Base-by-base conservation (phyloP, 2,113 vertebrate genomes). In the Columba janthina region DNA sequence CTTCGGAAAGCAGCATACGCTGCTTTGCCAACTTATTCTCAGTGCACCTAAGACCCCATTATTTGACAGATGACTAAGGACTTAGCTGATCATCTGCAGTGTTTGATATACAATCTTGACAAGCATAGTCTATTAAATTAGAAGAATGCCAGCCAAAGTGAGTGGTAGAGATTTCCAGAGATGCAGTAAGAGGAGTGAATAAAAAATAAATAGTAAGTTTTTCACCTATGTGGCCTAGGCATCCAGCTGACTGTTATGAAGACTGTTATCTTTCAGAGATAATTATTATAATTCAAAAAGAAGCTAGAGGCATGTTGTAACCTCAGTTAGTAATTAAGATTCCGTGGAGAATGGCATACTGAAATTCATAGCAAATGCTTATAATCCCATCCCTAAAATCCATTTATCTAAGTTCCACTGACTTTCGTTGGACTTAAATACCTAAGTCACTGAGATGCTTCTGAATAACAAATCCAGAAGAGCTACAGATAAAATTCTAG, bases 121-220 rank as follows among this genome's bases (percentile, higher is more conserved):
- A 91, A 85, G 89, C 70, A 82, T 67, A 90, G 92, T 91, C 91
- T 78, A 95, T 95, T 95, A 94, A 89, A 89, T 84, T 32, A 90
- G 83, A 78, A 67, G 46, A 61, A 56, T 21, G 51, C 31, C 90
- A 86, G 64, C 61, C 84, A 80, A 81, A 90, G 92, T 24, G 17
- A 81, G 28, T 28, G 79, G 61, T 0, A 0, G 57, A 94, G 69
- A 56, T 75, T 93, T 85, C 53, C 86, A 85, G 67, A 88, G 78
- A 81, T 0, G 0, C 46, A 74, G 66, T 50, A 42, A 77, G 56
- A 86, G 44, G 24, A 83, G 15, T 21, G 69, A 86, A 65, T 14
- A 46, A 93, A 50, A 73, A 58, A 67, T 20, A 67, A 85, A 70
- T 4, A 19, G 34, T 6, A 53, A 89, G 25, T 12, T 29, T 92